Evolutionary conservation across 2,888 invertebrate species (phyloP).

Genomic region (Drosophila greeni): DNA sequence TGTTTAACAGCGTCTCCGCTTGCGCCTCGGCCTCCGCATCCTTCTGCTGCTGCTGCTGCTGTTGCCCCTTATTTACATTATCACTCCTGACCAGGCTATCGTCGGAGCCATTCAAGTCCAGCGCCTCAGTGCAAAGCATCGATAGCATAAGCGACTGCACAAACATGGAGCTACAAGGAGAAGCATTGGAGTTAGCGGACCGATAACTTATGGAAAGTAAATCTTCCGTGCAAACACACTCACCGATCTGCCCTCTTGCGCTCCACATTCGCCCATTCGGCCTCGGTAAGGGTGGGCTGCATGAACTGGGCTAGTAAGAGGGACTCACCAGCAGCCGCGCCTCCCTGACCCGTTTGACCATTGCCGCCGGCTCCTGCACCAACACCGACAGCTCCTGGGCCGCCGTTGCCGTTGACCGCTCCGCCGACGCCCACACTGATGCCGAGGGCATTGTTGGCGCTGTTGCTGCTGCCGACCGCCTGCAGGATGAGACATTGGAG

Average conservation of each 20-base stretch:
- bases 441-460: slow-evolving; percentile 68
- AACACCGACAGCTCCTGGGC: slow-evolving; percentile 36
- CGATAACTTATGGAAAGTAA: background rate
- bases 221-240: slow-evolving; percentile 13
- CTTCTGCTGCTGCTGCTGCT: slow-evolving; percentile 52
- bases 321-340: slow-evolving; percentile 58
- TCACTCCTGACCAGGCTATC: slow-evolving; percentile 74
- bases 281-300: slow-evolving; percentile 80
- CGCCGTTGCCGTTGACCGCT: slow-evolving; percentile 60
- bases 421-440: slow-evolving; percentile 68
- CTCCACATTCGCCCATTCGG: slow-evolving; percentile 81
- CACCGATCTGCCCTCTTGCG: slow-evolving; percentile 82
- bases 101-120: slow-evolving; percentile 53
- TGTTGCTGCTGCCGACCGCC: slow-evolving; percentile 63
- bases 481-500: slow-evolving; percentile 42
- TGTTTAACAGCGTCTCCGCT: slow-evolving; percentile 76
- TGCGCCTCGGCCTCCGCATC: slow-evolving; percentile 52
- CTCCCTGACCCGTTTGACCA: slow-evolving; percentile 50
- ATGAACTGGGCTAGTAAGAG: slow-evolving; percentile 80
- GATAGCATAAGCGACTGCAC: slow-evolving; percentile 85
- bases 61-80: slow-evolving; percentile 78
- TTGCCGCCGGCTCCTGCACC: slow-evolving; percentile 43
- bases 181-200: background rate
- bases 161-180: slow-evolving; percentile 80
- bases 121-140: slow-evolving; percentile 59